Evolutionary conservation across 2,888 invertebrate genomes (phyloP).

Genomic region (Glyphotaelius pellucidus): DNA sequence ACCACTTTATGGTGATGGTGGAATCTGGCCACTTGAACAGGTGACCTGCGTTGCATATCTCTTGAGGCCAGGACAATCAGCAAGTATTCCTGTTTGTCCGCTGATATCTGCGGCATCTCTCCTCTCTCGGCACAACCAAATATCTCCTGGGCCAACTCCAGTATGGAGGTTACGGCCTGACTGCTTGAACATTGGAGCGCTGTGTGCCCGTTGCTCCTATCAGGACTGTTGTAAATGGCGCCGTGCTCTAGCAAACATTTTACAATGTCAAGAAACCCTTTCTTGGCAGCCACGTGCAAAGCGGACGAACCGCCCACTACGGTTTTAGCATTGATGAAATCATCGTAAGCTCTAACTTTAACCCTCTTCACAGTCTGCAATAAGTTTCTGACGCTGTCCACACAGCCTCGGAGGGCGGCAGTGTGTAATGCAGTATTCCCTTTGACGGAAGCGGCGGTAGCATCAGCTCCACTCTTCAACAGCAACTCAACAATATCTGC

Average conservation of each 20-base stretch:
- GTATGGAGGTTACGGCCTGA: background rate
- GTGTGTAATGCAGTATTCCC: background rate
- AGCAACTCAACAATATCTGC: slow-evolving; percentile 13
- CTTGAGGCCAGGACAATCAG: background rate
- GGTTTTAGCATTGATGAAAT: slow-evolving; percentile 19
- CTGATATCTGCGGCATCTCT: background rate
- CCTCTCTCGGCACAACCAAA: background rate
- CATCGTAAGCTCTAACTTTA: background rate
- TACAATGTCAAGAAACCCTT: background rate
- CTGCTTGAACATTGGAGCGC: background rate
- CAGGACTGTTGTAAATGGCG: background rate
- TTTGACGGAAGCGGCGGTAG: background rate
- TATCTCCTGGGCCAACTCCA: background rate
- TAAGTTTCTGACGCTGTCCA: background rate
- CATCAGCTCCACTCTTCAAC: slow-evolving; percentile 22
- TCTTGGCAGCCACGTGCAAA: background rate
- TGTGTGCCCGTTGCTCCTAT: background rate
- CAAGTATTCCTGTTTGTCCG: background rate
- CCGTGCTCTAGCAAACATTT: slow-evolving; percentile 11
- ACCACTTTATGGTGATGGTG: background rate
- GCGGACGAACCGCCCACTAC: background rate
- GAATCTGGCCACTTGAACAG: background rate
- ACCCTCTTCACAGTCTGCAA: background rate
- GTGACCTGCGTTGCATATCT: background rate
- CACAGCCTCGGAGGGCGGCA: background rate